phyloP scores from a whole-genome alignment of 2,113 vertebrate genomes.

The Indri indri region DNA sequence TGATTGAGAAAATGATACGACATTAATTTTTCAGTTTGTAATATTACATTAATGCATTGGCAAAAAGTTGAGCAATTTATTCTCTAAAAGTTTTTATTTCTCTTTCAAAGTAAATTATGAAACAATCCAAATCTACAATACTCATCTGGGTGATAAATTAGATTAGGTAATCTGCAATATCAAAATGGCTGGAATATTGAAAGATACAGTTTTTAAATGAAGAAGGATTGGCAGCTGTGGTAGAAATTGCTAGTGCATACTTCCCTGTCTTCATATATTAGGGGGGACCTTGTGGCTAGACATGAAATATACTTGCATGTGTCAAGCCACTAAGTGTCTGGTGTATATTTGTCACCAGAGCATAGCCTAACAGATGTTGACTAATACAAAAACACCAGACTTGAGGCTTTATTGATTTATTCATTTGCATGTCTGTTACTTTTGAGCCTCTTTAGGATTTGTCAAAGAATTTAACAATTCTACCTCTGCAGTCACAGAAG shows the following conservation, averaged over 20 bases:
- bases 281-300: not conserved
- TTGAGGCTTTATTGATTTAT: not conserved
- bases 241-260: not conserved
- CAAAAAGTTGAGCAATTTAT: slow-evolving; percentile 22
- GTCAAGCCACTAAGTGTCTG: not conserved
- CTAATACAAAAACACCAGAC: not conserved
- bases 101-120: slow-evolving; percentile 47
- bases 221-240: not conserved
- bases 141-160: slow-evolving; percentile 42
- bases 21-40: slow-evolving; percentile 25
- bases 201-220: not conserved
- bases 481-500: not conserved
- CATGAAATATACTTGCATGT: not conserved
- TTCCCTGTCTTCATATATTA: not conserved
- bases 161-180: not conserved
- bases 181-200: not conserved
- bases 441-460: slow-evolving; percentile 16
- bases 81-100: slow-evolving; percentile 19
- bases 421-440: not conserved
- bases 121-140: slow-evolving; percentile 23
- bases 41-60: slow-evolving; percentile 32
- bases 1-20: not conserved
- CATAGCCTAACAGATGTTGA: not conserved
- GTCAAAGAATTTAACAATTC: not conserved
- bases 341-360: not conserved